phyloP scores from a whole-genome alignment of 2,797 vertebrate genomes.

The Poecilia gillii region DNA sequence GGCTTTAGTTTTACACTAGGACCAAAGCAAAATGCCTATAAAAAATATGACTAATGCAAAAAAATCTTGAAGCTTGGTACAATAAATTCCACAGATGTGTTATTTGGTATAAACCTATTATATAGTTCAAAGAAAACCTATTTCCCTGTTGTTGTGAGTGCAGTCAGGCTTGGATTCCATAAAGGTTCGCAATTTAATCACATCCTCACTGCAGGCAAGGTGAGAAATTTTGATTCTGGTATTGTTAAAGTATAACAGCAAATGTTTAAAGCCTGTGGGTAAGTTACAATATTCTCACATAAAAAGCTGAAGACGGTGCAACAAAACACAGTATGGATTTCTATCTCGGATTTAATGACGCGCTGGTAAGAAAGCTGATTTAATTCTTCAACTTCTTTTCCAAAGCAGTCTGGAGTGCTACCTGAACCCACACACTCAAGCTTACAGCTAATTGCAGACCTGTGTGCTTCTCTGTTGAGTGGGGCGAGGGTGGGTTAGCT shows the following conservation, averaged over 20 bases:
- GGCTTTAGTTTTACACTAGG: neutral
- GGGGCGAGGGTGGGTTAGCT: conserved; percentile 22
- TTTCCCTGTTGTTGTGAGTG: neutral
- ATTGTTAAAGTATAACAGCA: conserved; percentile 16
- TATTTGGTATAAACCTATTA: conserved; percentile 1
- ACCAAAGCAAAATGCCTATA: neutral
- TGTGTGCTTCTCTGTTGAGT: conserved; percentile 8
- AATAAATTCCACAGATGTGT: neutral
- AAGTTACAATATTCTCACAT: conserved; percentile 7
- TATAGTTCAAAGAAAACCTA: neutral
- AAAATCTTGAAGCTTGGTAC: neutral
- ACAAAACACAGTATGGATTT: conserved; percentile 22
- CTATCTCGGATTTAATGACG: conserved; percentile 15
- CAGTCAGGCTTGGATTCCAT: neutral
- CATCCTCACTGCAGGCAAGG: conserved; percentile 18
- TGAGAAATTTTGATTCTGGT: conserved; percentile 5
- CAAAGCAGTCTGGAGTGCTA: conserved; percentile 11
- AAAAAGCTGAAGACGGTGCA: conserved; percentile 13
- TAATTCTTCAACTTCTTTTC: conserved; percentile 18
- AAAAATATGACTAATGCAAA: conserved; percentile 8
- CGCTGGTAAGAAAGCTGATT: conserved; percentile 5
- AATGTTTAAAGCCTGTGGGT: conserved; percentile 24
- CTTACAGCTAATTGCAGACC: conserved; percentile 13
- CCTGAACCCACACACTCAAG: conserved; percentile 19
- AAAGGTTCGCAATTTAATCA: conserved; percentile 12